Evolutionary conservation across 2,888 invertebrate species (phyloP), one percentile per base, ranked within the genome.

Genomic region (Ceramica pisi): DNA sequence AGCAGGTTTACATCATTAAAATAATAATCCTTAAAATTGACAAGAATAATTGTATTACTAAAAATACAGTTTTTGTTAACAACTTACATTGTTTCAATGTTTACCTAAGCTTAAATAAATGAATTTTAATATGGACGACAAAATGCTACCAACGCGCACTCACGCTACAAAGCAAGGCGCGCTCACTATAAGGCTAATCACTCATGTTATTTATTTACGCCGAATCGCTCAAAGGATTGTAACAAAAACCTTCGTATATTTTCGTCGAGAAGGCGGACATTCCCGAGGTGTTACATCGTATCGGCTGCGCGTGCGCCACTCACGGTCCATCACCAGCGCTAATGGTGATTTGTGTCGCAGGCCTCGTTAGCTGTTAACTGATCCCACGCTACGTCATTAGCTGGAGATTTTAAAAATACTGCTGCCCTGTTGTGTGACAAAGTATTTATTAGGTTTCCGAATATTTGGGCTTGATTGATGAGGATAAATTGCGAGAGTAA

Each of bases 331-430:
- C 89, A 88, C 87, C 73, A 74, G 51, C 84, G 74, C 92, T 95
- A 94, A 95, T 95, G 91, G 94, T 95, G 95, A 95, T 95, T 95
- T 93, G 94, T 95, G 93, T 90, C 78, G 72, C 90, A 89, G 80
- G 93, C 90, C 91, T 94, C 94, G 93, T 95, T 95, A 91, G 85
- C 76, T 85, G 90, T 86, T 89, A 91, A 92, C 91, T 83, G 92
- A 94, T 88, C 91, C 90, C 75, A 68, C 71, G 67, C 80, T 86
- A 80, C 84, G 77, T 88, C 86, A 88, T 90, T 90, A 89, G 79
- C 77, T 66, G 38, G 9, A 21, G n/a, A 59, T 56, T 78, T 80
- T 78, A 64, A 53, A 74, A 80, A 80, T 65, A 76, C 61, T 51
- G 46, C 38, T 23, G 38, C 56, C 44, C 44, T 44, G 57, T 50